Evolutionary conservation across 2,888 invertebrate species (phyloP).

Genomic region (Ochlodes sylvanus): DNA sequence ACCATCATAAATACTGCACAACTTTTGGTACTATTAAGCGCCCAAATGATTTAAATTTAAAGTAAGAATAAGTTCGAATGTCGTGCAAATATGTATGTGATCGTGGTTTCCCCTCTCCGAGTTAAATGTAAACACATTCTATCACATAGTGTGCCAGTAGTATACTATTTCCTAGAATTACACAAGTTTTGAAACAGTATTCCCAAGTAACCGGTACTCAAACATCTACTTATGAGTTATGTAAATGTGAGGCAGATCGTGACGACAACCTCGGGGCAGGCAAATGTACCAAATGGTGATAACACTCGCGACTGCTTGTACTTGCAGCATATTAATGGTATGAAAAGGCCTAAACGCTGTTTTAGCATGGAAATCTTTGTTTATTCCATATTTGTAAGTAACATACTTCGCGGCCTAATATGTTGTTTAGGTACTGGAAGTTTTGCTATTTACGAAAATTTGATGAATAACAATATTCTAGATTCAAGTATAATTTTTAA

Average conservation of each 20-base stretch:
- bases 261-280: conserved; percentile 22
- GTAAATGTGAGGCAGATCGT: conserved; percentile 32
- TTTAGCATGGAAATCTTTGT: conserved; percentile 21
- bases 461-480: no score
- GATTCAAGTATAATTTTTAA: no score
- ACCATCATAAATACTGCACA: no score
- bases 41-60: no score
- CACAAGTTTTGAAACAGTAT: conserved; percentile 3
- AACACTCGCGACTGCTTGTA: conserved; percentile 24
- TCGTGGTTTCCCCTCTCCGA: background rate
- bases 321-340: conserved; percentile 16
- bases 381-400: background rate
- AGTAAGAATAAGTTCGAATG: no score
- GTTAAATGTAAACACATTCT: background rate
- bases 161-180: conserved; percentile 1
- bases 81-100: conserved; percentile 3
- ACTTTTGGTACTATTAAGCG: no score
- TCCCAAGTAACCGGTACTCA: conserved; percentile 1
- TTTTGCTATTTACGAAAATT: no score
- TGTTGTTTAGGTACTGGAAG: no score
- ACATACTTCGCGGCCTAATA: no score
- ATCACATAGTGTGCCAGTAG: background rate
- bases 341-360: conserved; percentile 11
- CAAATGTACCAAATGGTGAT: conserved; percentile 28
- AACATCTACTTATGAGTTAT: conserved; percentile 28